phyloP scores from a whole-genome alignment of 2,113 vertebrate species.

The Carassius gibelio region DNA sequence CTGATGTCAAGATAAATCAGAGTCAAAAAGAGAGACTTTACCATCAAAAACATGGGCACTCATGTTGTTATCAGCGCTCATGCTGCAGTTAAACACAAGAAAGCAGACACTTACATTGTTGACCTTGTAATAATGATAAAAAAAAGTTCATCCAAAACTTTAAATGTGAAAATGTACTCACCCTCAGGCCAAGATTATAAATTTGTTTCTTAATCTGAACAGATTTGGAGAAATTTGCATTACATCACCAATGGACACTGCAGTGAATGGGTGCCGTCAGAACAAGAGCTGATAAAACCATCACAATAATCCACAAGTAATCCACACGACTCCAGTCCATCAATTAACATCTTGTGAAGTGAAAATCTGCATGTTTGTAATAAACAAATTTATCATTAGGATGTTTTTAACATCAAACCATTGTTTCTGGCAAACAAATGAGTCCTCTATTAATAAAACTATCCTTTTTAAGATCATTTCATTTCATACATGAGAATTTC shows the following conservation, averaged over 20 bases:
- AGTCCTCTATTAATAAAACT: neutral
- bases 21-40: conserved; percentile 15
- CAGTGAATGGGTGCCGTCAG: neutral
- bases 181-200: neutral
- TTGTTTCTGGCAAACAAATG: no score
- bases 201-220: no score
- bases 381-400: neutral
- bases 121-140: neutral
- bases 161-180: neutral
- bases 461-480: neutral
- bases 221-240: no score
- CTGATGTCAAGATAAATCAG: conserved; percentile 33
- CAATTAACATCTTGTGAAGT: neutral
- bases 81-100: neutral
- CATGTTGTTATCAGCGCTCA: neutral
- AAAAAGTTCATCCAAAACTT: neutral
- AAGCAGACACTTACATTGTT: neutral
- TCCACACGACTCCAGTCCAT: neutral
- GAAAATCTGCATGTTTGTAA: neutral
- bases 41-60: conserved; percentile 11
- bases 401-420: no score
- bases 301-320: neutral
- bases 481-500: neutral
- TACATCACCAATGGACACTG: neutral
- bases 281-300: neutral